phyloP scores from a whole-genome alignment of 2,797 vertebrate genomes.

The Leuciscus waleckii region DNA sequence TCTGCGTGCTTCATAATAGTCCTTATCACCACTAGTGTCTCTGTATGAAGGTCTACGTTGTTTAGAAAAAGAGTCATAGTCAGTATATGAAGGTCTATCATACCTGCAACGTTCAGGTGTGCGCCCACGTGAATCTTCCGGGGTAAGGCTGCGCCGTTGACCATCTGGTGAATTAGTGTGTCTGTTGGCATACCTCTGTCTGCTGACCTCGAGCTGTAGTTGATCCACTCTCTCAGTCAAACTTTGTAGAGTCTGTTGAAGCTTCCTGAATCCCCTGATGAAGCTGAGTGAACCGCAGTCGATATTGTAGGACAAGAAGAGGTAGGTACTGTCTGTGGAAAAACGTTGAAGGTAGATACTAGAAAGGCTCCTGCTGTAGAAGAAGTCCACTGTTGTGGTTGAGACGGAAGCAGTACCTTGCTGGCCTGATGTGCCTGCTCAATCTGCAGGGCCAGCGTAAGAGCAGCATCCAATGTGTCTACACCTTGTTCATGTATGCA shows the following conservation, averaged over 20 bases:
- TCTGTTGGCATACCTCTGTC: background rate
- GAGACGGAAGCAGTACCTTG: background rate
- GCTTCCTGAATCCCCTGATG: background rate
- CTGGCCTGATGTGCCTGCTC: conserved; percentile 3
- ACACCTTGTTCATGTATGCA: background rate
- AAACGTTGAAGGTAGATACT: background rate
- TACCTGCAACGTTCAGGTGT: background rate
- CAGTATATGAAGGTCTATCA: background rate
- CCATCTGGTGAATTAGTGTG: background rate
- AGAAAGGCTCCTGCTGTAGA: background rate
- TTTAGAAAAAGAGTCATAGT: background rate
- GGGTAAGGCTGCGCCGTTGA: background rate
- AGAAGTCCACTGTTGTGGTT: background rate
- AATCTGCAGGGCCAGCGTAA: background rate
- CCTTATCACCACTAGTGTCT: background rate
- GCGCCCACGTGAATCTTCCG: background rate
- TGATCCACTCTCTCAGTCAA: conserved; percentile 2
- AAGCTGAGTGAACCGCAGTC: background rate
- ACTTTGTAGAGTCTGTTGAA: background rate
- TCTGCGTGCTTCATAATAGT: background rate
- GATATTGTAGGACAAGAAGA: background rate
- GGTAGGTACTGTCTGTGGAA: background rate
- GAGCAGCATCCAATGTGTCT: background rate
- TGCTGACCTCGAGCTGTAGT: background rate
- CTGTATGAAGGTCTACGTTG: background rate